Conservation (phyloP, 1,140 invertebrate species). For the Papilio xuthus region DNA sequence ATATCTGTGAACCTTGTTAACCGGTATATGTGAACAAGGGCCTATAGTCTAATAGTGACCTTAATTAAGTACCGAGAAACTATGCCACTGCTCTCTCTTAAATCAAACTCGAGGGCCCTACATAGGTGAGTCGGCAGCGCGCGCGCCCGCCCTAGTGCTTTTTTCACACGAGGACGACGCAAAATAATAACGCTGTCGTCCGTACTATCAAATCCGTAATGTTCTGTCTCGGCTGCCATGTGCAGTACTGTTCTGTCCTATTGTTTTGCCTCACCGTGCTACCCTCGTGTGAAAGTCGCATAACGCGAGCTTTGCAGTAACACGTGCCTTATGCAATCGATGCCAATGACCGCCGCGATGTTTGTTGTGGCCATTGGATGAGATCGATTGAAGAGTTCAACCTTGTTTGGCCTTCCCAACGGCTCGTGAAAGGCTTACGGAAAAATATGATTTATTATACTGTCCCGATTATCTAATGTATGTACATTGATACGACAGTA, state of each 20-base stretch:
- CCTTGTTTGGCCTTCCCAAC: slow-evolving; percentile 11
- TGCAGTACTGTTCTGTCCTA: background rate
- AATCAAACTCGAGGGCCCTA: slow-evolving; percentile 78
- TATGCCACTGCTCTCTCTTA: slow-evolving; percentile 78
- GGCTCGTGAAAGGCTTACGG: slow-evolving; percentile 27
- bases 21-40: slow-evolving; percentile 50
- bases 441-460: slow-evolving; percentile 31
- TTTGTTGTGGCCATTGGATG: slow-evolving; percentile 57
- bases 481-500: slow-evolving; percentile 1
- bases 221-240: background rate
- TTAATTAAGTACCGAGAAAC: slow-evolving; percentile 69
- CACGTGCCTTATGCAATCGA: slow-evolving; percentile 69
- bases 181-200: background rate
- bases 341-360: slow-evolving; percentile 68
- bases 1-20: slow-evolving; percentile 44
- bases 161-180: background rate
- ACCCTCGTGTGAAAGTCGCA: background rate
- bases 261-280: background rate
- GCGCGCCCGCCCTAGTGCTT: slow-evolving; percentile 59
- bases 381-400: slow-evolving; percentile 48
- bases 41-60: slow-evolving; percentile 69
- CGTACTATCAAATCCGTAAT: background rate
- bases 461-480: slow-evolving; percentile 4
- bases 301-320: slow-evolving; percentile 50
- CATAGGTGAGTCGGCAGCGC: slow-evolving; percentile 69